Percentiles rank a stretch among this genome's conserved stretches.
Evolutionary conservation across 2,797 vertebrate genomes (phyloP).

Genomic region (Cephalopachus bancanus): DNA sequence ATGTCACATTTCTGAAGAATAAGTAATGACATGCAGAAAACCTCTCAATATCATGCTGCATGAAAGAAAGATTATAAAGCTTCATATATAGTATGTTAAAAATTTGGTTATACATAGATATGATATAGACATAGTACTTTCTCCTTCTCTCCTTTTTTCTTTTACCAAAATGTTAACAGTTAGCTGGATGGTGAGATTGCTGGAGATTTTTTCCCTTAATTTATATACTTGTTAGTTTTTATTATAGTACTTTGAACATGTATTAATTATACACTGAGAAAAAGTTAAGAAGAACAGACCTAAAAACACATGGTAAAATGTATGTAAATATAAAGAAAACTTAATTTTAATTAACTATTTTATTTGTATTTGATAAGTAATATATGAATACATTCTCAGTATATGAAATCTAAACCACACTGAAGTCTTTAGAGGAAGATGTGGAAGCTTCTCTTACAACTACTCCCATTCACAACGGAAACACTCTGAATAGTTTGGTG

Average conservation of each 20-base stretch:
- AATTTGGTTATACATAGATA: not conserved
- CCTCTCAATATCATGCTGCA: not conserved
- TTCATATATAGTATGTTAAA: not conserved
- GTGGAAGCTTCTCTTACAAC: not conserved
- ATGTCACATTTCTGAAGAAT: slow-evolving; percentile 4
- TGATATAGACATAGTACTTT: not conserved
- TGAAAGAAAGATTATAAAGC: not conserved
- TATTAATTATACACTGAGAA: not conserved
- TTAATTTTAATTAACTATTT: not conserved
- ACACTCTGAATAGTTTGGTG: not conserved
- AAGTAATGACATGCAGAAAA: not conserved
- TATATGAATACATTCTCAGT: not conserved
- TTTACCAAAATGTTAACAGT: not conserved
- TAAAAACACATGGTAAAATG: not conserved
- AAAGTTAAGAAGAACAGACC: not conserved
- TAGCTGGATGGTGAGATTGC: not conserved
- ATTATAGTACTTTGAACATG: not conserved
- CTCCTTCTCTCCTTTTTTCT: not conserved
- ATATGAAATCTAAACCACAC: not conserved
- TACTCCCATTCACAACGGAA: not conserved
- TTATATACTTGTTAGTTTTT: not conserved
- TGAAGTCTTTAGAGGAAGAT: not conserved
- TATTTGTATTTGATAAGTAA: slow-evolving; percentile 10
- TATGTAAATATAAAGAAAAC: not conserved
- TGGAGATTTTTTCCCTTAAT: not conserved